These are phyloP conservation scores for Cylas formicarius DNA, from an alignment of 1,140 invertebrate species.

Conservation along the genomic window DNA sequence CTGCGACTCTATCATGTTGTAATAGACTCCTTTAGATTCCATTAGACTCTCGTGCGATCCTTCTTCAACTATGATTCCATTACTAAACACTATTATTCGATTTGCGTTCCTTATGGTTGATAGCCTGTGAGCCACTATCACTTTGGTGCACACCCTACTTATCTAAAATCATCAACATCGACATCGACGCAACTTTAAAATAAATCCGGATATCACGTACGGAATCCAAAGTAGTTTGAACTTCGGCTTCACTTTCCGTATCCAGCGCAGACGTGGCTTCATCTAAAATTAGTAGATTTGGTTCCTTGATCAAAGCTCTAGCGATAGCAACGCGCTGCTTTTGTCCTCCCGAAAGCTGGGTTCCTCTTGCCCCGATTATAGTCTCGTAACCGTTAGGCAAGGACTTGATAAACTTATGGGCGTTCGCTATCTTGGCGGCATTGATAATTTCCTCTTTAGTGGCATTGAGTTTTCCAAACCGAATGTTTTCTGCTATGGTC, in stretches of 20 bases:
- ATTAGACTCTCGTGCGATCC: conserved; percentile 71
- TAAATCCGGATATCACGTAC: no score
- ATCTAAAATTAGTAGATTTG: conserved; percentile 67
- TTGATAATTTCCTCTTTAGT: conserved; percentile 59
- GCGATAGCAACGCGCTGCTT: conserved; percentile 72
- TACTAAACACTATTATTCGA: conserved; percentile 64
- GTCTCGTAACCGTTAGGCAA: conserved; percentile 70
- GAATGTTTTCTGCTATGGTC: conserved; percentile 69
- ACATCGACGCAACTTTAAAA: conserved; percentile 1
- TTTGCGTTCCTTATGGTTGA: conserved; percentile 75
- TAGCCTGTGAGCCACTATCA: conserved; percentile 77
- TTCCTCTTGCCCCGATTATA: conserved; percentile 63
- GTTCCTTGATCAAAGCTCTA: conserved; percentile 62
- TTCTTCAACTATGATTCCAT: conserved; percentile 61
- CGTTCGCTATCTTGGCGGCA: conserved; percentile 66
- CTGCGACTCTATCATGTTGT: conserved; percentile 59
- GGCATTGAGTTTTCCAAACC: conserved; percentile 55
- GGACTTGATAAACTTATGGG: conserved; percentile 70
- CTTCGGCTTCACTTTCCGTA: conserved; percentile 55
- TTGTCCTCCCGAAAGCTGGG: conserved; percentile 64
- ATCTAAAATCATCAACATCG: no score
- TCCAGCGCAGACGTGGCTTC: conserved; percentile 76
- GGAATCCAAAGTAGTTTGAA: conserved; percentile 59
- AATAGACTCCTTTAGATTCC: conserved; percentile 64
- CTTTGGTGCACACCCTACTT: conserved; percentile 69